Percentiles rank a stretch among this genome's conserved stretches.
These are phyloP conservation scores for Daphoenositta chrysoptera DNA, from an alignment of 2,113 vertebrate genomes.

Conservation along the genomic window DNA sequence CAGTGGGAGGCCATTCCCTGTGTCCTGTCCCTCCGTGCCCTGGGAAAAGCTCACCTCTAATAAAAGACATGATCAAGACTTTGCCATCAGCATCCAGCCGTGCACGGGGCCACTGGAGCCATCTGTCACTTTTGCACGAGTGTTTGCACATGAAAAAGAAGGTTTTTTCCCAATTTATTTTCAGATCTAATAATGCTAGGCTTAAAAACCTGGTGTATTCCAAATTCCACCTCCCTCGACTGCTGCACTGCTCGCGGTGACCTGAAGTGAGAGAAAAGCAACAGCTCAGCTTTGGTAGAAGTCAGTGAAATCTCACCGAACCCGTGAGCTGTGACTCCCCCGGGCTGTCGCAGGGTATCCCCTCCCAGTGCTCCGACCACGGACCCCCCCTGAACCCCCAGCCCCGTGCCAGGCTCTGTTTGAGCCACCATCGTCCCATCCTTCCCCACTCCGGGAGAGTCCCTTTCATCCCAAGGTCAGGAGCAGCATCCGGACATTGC, in stretches of 20 bases:
- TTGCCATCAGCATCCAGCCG: not conserved
- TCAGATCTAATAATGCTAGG: not conserved
- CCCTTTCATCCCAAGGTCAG: accelerated
- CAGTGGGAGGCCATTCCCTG: not conserved
- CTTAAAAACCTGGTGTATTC: not conserved
- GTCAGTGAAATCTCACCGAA: not conserved
- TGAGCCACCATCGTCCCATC: not conserved
- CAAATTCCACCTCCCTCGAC: not conserved
- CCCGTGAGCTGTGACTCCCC: accelerated
- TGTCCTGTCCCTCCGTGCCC: not conserved
- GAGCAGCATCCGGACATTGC: too few species aligned
- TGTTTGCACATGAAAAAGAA: not conserved
- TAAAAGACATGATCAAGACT: accelerated
- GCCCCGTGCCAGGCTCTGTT: not conserved
- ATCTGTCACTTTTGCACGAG: not conserved
- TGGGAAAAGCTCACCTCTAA: not conserved
- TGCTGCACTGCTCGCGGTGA: accelerated
- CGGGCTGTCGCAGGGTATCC: not conserved
- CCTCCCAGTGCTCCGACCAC: accelerated
- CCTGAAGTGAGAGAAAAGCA: not conserved
- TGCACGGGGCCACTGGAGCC: too few species aligned
- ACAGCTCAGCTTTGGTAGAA: not conserved
- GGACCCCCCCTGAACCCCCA: not conserved
- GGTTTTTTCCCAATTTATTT: not conserved
- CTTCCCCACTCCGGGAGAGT: too few species aligned